Evolutionary conservation across 2,888 invertebrate genomes (phyloP).

Genomic region (Pocota personata): DNA sequence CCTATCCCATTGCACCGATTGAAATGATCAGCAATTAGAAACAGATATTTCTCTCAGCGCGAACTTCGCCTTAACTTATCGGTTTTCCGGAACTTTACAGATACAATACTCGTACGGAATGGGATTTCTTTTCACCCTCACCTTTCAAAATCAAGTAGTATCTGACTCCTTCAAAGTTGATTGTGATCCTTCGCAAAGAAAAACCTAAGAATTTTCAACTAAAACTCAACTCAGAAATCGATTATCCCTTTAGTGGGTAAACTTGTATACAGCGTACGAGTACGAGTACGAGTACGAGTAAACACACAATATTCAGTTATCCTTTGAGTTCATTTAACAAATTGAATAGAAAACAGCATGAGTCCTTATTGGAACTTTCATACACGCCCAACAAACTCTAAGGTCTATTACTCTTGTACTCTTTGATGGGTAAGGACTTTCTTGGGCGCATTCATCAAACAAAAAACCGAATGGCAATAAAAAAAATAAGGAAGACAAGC

Average conservation of each 20-base stretch:
- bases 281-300: not conserved
- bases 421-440: slow-evolving; percentile 11
- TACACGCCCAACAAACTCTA: slow-evolving; percentile 23
- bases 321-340: slow-evolving; percentile 53
- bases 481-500: not conserved
- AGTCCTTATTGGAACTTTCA: slow-evolving; percentile 38
- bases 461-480: not conserved
- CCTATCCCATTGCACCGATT: slow-evolving; percentile 39
- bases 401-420: slow-evolving; percentile 27
- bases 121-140: not conserved
- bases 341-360: slow-evolving; percentile 39
- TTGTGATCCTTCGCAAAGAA: slow-evolving; percentile 14
- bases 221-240: slow-evolving; percentile 23
- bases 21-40: slow-evolving; percentile 46
- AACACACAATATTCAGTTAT: slow-evolving; percentile 12
- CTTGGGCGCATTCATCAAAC: slow-evolving; percentile 36
- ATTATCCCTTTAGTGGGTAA: slow-evolving; percentile 32
- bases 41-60: not conserved
- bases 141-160: not conserved
- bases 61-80: slow-evolving; percentile 22
- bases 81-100: not conserved
- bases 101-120: too few species aligned
- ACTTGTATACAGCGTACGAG: not conserved
- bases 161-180: slow-evolving; percentile 17
- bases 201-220: not conserved